These are phyloP conservation scores for Rhagophthalmus giganteus DNA, from an alignment of 2,888 invertebrate genomes.

Conservation along the genomic window DNA sequence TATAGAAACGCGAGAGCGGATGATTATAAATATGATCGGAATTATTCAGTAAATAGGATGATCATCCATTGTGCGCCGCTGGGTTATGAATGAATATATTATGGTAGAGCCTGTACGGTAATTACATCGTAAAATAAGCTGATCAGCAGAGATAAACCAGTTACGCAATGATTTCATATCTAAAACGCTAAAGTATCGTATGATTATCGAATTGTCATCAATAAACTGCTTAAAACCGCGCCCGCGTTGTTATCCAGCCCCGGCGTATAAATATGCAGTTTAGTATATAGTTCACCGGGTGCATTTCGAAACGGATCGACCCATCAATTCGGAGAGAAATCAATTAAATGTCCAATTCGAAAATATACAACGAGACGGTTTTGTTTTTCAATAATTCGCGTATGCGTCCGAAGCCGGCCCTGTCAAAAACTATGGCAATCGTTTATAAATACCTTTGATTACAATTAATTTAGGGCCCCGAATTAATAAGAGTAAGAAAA, in stretches of 20 bases:
- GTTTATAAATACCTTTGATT: too few species aligned
- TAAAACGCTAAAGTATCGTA: slow-evolving; percentile 43
- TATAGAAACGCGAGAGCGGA: too few species aligned
- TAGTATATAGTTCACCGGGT: slow-evolving; percentile 19
- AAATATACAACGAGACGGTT: too few species aligned
- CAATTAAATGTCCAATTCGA: too few species aligned
- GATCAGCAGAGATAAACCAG: slow-evolving; percentile 40
- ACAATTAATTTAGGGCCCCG: too few species aligned
- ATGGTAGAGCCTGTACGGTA: slow-evolving; percentile 34
- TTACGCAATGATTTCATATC: slow-evolving; percentile 40
- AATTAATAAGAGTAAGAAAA: too few species aligned
- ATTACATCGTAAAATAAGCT: slow-evolving; percentile 42
- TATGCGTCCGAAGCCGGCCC: too few species aligned
- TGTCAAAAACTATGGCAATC: too few species aligned
- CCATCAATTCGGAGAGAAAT: too few species aligned
- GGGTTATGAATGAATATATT: slow-evolving; percentile 26
- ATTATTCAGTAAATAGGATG: slow-evolving; percentile 16
- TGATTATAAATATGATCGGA: too few species aligned
- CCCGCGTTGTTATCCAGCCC: slow-evolving; percentile 32
- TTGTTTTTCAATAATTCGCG: too few species aligned
- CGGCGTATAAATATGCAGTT: slow-evolving; percentile 30
- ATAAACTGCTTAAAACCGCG: slow-evolving; percentile 39
- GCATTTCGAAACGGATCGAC: too few species aligned
- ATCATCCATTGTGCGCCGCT: slow-evolving; percentile 12
- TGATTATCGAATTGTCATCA: slow-evolving; percentile 45